Evolutionary conservation across 2,113 vertebrate species (phyloP).

Genomic region (Carassius auratus): DNA sequence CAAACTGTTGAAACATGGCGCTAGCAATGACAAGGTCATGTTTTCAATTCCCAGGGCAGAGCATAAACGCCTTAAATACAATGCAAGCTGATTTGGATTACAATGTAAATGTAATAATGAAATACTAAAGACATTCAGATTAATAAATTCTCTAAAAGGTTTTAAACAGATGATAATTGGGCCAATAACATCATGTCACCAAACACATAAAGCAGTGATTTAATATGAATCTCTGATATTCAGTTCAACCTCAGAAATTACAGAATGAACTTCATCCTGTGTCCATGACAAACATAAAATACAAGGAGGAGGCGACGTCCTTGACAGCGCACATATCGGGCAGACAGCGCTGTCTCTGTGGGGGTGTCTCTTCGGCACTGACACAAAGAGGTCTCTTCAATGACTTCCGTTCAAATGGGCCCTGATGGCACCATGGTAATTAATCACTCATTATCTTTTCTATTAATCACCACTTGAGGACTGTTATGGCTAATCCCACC

Average conservation of each 20-base stretch:
- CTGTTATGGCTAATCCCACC: constrained; percentile 33
- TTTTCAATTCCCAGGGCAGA: neutral
- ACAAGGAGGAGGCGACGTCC: constrained; percentile 2
- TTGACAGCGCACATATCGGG: constrained; percentile 17
- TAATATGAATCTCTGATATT: neutral
- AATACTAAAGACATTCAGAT: neutral
- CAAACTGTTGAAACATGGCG: neutral
- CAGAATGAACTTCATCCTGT: neutral
- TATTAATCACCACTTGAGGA: constrained; percentile 46
- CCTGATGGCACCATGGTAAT: constrained; percentile 42
- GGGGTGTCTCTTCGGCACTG: constrained; percentile 18
- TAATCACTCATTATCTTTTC: constrained; percentile 53
- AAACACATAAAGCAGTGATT: neutral
- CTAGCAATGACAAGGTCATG: neutral
- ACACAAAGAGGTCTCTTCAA: constrained; percentile 40
- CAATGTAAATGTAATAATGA: neutral
- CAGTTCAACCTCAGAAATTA: neutral
- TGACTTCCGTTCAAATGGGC: constrained; percentile 44
- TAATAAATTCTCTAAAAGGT: neutral
- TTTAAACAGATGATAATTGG: neutral
- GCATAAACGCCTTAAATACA: neutral
- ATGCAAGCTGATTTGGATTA: neutral
- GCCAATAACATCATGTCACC: neutral
- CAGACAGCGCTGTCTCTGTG: neutral
- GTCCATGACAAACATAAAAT: constrained; percentile 13